Percentiles rank a stretch among this genome's conserved stretches.
Evolutionary conservation across 2,797 vertebrate genomes (phyloP).

Genomic region (Meriones psammophilus): DNA sequence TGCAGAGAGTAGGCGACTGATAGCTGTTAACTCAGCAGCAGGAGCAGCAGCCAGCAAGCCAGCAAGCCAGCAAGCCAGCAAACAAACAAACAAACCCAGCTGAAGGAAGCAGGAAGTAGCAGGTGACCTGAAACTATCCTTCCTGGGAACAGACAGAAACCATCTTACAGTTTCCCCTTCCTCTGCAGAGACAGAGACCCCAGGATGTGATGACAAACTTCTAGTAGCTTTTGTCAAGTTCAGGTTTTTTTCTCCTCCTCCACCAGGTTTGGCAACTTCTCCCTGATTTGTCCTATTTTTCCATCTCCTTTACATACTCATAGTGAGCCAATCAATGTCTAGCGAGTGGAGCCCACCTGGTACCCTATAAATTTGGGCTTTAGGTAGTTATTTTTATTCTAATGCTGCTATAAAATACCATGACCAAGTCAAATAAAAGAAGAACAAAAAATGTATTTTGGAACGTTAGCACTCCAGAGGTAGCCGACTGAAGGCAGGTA

Average conservation of each 20-base stretch:
- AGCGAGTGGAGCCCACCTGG: not conserved
- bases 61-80: not conserved
- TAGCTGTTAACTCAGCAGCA: no score
- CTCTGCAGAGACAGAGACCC: not conserved
- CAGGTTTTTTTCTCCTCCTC: not conserved
- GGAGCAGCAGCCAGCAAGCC: no score
- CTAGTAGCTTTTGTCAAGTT: not conserved
- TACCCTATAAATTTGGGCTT: no score
- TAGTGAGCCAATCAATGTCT: no score
- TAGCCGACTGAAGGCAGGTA: not conserved
- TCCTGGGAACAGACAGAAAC: not conserved
- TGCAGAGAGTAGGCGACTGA: no score
- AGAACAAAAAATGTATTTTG: not conserved
- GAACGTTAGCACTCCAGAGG: not conserved
- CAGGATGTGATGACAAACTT: not conserved
- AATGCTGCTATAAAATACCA: not conserved
- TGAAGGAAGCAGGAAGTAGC: not conserved
- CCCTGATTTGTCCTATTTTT: not conserved
- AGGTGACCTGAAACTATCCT: not conserved
- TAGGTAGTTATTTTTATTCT: not conserved
- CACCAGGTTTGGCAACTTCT: not conserved
- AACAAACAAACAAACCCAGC: not conserved
- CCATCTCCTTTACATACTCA: not conserved
- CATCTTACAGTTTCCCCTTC: not conserved
- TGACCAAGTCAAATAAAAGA: not conserved